Evolutionary conservation across 2,797 vertebrate species (phyloP).

Genomic region (Pelobates cultripes): DNA sequence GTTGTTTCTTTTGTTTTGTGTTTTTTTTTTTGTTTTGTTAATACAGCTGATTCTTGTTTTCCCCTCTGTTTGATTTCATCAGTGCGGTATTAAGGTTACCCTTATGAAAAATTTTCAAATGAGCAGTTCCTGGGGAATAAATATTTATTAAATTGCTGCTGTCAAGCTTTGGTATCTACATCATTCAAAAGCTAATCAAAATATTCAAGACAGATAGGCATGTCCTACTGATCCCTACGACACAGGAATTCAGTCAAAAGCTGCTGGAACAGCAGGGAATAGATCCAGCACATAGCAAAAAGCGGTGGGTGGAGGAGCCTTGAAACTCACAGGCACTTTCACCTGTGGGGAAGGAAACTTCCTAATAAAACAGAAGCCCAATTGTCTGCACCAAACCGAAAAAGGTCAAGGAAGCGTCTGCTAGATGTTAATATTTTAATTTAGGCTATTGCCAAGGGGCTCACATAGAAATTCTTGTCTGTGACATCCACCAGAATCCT

Average conservation of each 20-base stretch:
- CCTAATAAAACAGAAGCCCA: slow-evolving; percentile 74
- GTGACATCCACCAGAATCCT: slow-evolving; percentile 68
- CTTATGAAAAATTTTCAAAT: slow-evolving; percentile 70
- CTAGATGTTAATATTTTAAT: slow-evolving; percentile 80
- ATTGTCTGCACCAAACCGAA: slow-evolving; percentile 74
- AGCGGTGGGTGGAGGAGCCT: slow-evolving; percentile 58
- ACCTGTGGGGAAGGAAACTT: slow-evolving; percentile 71
- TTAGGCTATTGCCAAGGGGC: slow-evolving; percentile 77
- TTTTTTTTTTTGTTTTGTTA: slow-evolving; percentile 60
- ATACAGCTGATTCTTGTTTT: slow-evolving; percentile 71
- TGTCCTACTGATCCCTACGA: slow-evolving; percentile 60
- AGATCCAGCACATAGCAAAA: slow-evolving; percentile 52
- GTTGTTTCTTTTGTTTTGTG: slow-evolving; percentile 53
- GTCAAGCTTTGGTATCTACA: slow-evolving; percentile 64
- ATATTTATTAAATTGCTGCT: slow-evolving; percentile 70
- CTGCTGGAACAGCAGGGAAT: slow-evolving; percentile 66
- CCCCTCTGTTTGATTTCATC: slow-evolving; percentile 72
- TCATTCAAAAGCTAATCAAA: slow-evolving; percentile 71
- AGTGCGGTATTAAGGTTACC: slow-evolving; percentile 68
- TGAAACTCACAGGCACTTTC: slow-evolving; percentile 63
- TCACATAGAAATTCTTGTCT: slow-evolving; percentile 77
- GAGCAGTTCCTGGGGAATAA: slow-evolving; percentile 70
- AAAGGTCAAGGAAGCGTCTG: slow-evolving; percentile 75
- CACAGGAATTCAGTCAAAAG: slow-evolving; percentile 63
- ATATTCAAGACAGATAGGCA: slow-evolving; percentile 62